Evolutionary conservation across 2,797 vertebrate species (phyloP).

Genomic region (Phylloscopus collybita): DNA sequence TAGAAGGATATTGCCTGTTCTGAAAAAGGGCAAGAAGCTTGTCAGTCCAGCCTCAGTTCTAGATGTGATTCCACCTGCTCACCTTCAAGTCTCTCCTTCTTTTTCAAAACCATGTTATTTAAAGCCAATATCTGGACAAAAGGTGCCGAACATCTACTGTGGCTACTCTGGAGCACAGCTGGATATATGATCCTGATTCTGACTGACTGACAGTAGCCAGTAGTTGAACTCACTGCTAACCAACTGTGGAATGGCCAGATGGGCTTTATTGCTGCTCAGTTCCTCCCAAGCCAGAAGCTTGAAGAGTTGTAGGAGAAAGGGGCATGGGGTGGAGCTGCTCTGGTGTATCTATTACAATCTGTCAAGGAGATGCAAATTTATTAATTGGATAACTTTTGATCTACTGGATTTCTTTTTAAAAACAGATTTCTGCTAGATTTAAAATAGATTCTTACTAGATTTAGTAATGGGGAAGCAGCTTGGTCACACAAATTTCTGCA

Average conservation of each 20-base stretch:
- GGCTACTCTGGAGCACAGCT: neutral
- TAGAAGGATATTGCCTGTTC: neutral
- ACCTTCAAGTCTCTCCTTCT: neutral
- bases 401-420: neutral
- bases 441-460: neutral
- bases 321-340: neutral
- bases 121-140: accelerated
- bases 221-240: accelerated
- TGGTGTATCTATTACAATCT: neutral
- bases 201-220: neutral
- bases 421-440: neutral
- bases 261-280: neutral
- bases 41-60: neutral
- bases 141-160: neutral
- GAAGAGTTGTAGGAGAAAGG: neutral
- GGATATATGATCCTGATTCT: accelerated
- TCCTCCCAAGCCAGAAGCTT: neutral
- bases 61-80: accelerated
- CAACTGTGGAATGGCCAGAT: neutral
- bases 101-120: neutral
- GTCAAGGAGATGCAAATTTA: neutral
- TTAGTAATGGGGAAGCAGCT: neutral
- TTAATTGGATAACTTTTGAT: neutral
- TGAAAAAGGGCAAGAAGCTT: neutral
- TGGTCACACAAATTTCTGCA: neutral